These are phyloP conservation scores for Epinotia demarniana DNA, from an alignment of 2,888 invertebrate species.

Conservation along the genomic window DNA sequence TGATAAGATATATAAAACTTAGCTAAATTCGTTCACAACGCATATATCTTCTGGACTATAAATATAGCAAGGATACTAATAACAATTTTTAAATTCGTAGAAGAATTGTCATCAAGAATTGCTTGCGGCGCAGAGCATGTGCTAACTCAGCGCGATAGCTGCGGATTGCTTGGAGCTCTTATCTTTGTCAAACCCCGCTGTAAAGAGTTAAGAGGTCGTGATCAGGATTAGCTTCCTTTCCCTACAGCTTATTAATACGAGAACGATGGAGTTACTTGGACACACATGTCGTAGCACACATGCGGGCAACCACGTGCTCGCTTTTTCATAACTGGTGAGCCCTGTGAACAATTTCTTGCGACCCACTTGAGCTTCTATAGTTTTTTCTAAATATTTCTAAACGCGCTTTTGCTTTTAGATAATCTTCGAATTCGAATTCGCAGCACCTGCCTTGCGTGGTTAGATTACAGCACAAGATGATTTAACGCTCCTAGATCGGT, in stretches of 20 bases:
- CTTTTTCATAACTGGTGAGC: slow-evolving; percentile 1
- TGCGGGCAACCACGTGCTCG: slow-evolving; percentile 29
- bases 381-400: not conserved
- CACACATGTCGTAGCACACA: slow-evolving; percentile 13
- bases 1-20: no score
- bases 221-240: slow-evolving; percentile 6
- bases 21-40: no score
- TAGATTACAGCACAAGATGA: not conserved
- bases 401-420: not conserved
- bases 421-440: slow-evolving; percentile 19
- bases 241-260: not conserved
- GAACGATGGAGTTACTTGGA: slow-evolving; percentile 4
- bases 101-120: no score
- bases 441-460: slow-evolving; percentile 4
- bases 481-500: not conserved
- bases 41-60: no score
- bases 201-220: no score
- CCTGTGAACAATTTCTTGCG: slow-evolving; percentile 14
- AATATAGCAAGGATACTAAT: no score
- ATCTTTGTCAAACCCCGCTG: no score
- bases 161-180: no score
- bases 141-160: no score
- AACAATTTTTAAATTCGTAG: no score
- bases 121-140: no score
- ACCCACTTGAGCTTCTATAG: slow-evolving; percentile 1